phyloP scores from a whole-genome alignment of 2,113 vertebrate species.

The Bolborhynchus lineola region DNA sequence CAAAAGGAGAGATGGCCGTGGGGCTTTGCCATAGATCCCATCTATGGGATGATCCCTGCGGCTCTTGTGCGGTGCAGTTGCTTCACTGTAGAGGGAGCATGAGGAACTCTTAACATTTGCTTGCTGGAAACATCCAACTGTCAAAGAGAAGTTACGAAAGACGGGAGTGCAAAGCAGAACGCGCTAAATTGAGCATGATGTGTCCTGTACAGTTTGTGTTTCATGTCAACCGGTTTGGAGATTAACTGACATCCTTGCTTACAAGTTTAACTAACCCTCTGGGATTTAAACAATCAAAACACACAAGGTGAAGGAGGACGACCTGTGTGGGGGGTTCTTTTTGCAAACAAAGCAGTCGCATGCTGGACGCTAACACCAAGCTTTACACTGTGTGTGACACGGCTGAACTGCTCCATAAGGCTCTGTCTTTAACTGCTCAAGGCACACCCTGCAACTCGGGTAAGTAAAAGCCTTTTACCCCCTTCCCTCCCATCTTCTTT shows the following conservation, averaged over 20 bases:
- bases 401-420: slow-evolving; percentile 87
- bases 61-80: slow-evolving; percentile 23
- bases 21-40: not conserved
- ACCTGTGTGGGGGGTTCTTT: slow-evolving; percentile 74
- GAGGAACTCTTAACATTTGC: slow-evolving; percentile 75
- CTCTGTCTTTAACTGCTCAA: slow-evolving; percentile 83
- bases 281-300: slow-evolving; percentile 76
- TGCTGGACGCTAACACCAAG: slow-evolving; percentile 97
- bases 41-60: not conserved
- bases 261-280: slow-evolving; percentile 93
- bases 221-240: slow-evolving; percentile 76
- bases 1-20: not conserved
- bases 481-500: slow-evolving; percentile 68
- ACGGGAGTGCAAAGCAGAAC: slow-evolving; percentile 4
- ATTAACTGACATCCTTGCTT: slow-evolving; percentile 98
- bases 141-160: slow-evolving; percentile 42
- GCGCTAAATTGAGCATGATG: slow-evolving; percentile 86
- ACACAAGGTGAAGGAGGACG: slow-evolving; percentile 73
- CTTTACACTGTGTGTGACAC: slow-evolving; percentile 91
- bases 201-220: slow-evolving; percentile 79
- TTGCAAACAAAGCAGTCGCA: slow-evolving; percentile 82
- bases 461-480: slow-evolving; percentile 88
- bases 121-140: slow-evolving; percentile 71
- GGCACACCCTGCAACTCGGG: slow-evolving; percentile 76
- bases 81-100: slow-evolving; percentile 75